Base-by-base conservation (phyloP, 2,888 invertebrate species). In the Apocheima hispidaria region DNA sequence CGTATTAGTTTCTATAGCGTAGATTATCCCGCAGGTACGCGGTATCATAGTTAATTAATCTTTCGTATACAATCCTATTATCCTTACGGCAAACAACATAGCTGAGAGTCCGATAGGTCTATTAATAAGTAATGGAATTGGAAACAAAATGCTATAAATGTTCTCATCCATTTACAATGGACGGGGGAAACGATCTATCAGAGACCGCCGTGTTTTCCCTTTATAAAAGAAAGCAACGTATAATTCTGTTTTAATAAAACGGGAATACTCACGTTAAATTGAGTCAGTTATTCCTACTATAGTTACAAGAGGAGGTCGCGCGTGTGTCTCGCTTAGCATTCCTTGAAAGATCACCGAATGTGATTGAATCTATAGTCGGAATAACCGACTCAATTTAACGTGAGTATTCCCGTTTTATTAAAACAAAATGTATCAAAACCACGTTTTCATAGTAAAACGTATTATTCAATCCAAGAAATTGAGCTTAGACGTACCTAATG, bases 21-120 rank as follows among this genome's bases (percentile, higher is more conserved):
- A 48, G 52, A 52, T 51, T 48, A 49, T 55, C 52, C 35, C 36
- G 38, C n/a, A 49, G 40, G 26, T 52, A 23, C 40, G 46, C 48
- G 46, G 30, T 44, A 51, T 56, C 79, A 70, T 78, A 77, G 78
- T 84, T 86, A 86, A 84, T 87, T 85, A 86, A 86, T 83, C 83
- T 79, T 70, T 71, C 43, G 74, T 77, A 81, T 79, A 77, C 73
- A 74, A 70, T 75, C 68, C 78, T 68, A 84, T 84, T 85, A 83
- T 75, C 71, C 73, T 71, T 79, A 78, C 74, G 72, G 75, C 76
- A 59, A 65, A 51, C 64, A 60, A 67, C 62, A 50, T 52, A 67
- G 61, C 70, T 66, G 58, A 60, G 66, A 60, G 61, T 36, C 63
- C 64, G 57, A 71, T 69, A 67, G 65, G 65, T 68, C 69, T 64